phyloP scores from a whole-genome alignment of 2,113 vertebrate species.

The Hyla sarda region DNA sequence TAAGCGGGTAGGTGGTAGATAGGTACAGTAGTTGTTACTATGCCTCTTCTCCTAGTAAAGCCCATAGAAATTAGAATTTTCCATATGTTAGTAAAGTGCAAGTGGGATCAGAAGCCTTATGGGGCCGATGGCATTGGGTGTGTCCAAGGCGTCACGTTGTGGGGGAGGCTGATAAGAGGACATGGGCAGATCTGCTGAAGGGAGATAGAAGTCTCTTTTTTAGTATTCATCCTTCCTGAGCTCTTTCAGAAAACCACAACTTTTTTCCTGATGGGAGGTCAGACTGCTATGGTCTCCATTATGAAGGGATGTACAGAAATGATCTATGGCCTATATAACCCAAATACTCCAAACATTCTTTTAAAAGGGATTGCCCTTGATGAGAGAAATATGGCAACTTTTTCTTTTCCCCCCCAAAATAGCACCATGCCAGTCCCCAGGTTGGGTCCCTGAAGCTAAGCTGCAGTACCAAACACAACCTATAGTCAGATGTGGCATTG shows the following conservation, averaged over 20 bases:
- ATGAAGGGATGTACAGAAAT: too few relatives aligned
- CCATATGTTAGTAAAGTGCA: not conserved
- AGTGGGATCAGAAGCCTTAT: not conserved
- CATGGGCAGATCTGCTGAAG: slow-evolving; percentile 19
- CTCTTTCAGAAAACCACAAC: not conserved
- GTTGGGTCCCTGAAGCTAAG: too few relatives aligned
- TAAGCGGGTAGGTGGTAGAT: too few relatives aligned
- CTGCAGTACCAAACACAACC: too few relatives aligned
- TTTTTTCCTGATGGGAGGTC: not conserved
- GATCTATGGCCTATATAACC: not conserved
- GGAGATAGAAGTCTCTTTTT: slow-evolving; percentile 16
- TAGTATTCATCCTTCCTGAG: not conserved
- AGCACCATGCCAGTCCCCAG: too few relatives aligned
- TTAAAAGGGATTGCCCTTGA: not conserved
- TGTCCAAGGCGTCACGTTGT: not conserved
- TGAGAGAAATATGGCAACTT: too few relatives aligned
- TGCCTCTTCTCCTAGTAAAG: too few relatives aligned
- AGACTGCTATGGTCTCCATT: not conserved
- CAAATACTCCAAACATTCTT: not conserved
- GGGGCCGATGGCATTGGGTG: not conserved
- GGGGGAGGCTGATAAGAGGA: slow-evolving; percentile 34
- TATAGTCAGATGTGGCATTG: too few relatives aligned
- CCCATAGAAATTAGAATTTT: too few relatives aligned
- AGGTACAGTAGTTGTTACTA: too few relatives aligned
- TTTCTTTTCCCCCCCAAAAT: too few relatives aligned